Percentiles rank a stretch among this genome's conserved stretches.
Conservation (phyloP, 2,888 invertebrate species). For the Osmoderma eremita region DNA sequence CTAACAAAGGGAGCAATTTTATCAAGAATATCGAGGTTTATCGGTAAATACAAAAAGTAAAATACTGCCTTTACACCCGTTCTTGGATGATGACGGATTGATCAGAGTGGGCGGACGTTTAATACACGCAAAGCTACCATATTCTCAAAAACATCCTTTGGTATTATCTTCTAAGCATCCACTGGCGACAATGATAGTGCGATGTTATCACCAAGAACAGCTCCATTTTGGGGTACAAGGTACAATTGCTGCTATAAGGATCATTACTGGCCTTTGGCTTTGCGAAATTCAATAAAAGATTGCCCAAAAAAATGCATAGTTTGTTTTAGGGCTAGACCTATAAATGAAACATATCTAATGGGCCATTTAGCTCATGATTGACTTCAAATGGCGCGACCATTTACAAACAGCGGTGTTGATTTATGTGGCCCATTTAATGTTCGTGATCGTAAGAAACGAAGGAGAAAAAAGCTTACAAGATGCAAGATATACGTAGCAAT, state of each 20-base stretch:
- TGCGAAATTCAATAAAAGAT: too few relatives aligned
- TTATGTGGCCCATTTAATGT: neutral
- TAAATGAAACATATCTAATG: neutral
- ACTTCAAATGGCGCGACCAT: constrained; percentile 1
- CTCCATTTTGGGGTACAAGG: too few relatives aligned
- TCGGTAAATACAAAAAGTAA: too few relatives aligned
- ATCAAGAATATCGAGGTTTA: too few relatives aligned
- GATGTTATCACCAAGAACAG: neutral
- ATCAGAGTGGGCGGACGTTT: constrained; percentile 42
- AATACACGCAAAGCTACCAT: constrained; percentile 24
- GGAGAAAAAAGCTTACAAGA: too few relatives aligned
- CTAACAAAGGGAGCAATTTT: too few relatives aligned
- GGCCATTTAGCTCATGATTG: neutral
- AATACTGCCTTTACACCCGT: constrained; percentile 33
- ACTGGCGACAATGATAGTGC: constrained; percentile 21
- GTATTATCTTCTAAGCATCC: constrained; percentile 35
- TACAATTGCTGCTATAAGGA: too few relatives aligned
- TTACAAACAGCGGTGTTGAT: constrained; percentile 11
- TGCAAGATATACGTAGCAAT: too few relatives aligned
- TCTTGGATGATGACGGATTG: constrained; percentile 37
- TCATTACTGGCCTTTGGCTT: too few relatives aligned
- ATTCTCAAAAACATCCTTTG: constrained; percentile 43
- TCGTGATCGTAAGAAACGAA: neutral
- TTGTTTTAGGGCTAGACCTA: constrained; percentile 6
- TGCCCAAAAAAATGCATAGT: neutral